These are phyloP conservation scores for Caerostris darwini DNA, from an alignment of 1,140 invertebrate species.

Conservation along the genomic window DNA sequence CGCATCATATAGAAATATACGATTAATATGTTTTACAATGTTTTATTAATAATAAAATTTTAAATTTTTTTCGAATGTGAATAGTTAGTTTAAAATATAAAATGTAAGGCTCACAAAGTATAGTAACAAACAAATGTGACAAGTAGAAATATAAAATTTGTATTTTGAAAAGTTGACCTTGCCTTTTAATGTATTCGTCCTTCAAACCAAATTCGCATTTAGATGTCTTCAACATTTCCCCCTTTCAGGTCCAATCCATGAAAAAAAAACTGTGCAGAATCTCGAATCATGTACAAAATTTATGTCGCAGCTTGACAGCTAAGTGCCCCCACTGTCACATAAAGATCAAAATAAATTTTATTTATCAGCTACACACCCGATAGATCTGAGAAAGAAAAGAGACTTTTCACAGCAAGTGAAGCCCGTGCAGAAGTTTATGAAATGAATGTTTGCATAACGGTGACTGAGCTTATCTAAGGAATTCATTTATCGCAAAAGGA, in stretches of 20 bases:
- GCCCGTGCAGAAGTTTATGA: neutral
- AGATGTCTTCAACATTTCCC: neutral
- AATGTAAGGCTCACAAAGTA: too few species aligned
- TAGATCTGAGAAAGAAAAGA: neutral
- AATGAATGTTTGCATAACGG: neutral
- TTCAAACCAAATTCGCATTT: neutral
- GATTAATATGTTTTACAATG: too few species aligned
- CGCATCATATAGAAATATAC: too few species aligned
- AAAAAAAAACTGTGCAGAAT: neutral
- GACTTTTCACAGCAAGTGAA: neutral
- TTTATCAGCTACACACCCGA: neutral
- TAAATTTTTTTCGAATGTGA: too few species aligned
- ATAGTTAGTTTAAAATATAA: too few species aligned
- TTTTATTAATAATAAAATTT: too few species aligned
- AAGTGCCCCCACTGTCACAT: constrained; percentile 11
- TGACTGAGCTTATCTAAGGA: constrained; percentile 28
- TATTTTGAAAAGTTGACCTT: neutral
- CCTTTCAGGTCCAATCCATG: neutral
- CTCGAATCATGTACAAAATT: constrained; percentile 13
- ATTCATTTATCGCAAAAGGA: constrained; percentile 14
- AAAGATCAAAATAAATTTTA: constrained; percentile 33
- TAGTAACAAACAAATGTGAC: too few species aligned
- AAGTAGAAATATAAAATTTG: too few species aligned
- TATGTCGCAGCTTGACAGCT: neutral
- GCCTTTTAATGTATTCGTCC: neutral